Conservation (phyloP, 2,113 vertebrate genomes). For the Pica pica region DNA sequence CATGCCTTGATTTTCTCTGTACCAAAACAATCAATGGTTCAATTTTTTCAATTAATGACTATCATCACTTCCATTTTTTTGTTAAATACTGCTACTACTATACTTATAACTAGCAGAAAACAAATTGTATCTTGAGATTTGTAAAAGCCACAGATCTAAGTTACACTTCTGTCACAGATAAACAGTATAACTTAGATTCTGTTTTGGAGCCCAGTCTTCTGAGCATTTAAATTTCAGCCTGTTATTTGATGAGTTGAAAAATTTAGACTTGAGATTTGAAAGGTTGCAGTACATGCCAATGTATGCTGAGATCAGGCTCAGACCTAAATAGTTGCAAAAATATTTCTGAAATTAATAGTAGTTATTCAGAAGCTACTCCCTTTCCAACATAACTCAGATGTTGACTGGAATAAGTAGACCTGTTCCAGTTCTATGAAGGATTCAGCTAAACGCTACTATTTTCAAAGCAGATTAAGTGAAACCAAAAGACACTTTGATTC, state of each 20-base stretch:
- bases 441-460: constrained; percentile 29
- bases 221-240: background rate
- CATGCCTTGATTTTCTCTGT: background rate
- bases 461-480: constrained; percentile 37
- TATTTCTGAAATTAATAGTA: background rate
- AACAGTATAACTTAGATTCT: background rate
- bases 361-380: background rate
- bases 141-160: background rate
- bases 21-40: background rate
- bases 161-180: background rate
- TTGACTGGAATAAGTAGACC: background rate
- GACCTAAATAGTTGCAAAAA: background rate
- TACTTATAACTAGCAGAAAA: background rate
- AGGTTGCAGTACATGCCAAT: background rate
- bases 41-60: background rate
- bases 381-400: background rate
- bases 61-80: background rate
- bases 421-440: constrained; percentile 22
- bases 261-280: background rate
- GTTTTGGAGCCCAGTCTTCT: background rate
- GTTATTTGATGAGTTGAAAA: background rate
- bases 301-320: background rate
- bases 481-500: constrained; percentile 32
- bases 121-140: background rate
- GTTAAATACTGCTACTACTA: background rate